Evolutionary conservation across 2,888 invertebrate species (phyloP), one percentile per base, ranked within the genome.

Genomic region (Mycalesis mineus): DNA sequence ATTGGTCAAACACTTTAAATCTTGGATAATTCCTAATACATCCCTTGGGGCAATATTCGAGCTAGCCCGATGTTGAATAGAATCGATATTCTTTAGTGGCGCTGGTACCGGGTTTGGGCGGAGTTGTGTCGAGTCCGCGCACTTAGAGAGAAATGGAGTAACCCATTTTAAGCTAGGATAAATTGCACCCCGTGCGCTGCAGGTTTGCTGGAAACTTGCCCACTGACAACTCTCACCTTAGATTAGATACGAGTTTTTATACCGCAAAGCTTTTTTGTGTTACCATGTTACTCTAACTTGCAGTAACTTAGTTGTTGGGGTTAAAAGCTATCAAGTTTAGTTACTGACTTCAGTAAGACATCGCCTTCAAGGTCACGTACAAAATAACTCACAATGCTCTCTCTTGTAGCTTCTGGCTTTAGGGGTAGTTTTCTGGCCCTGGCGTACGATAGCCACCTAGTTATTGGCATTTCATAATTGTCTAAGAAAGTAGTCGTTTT

Each of bases 131-230:
- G 77, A 80, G 74, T 72, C 59, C 78, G 84, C 81, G 75, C 75
- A 82, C 83, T 86, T 86, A 86, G 82, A 84, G 80, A 77, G 80
- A 84, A 86, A 82, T 80, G 78, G 80, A 83, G 80, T 84, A 84
- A 85, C 85, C 87, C 80, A 86, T 85, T 86, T 86, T 83, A 84
- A 85, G 84, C 82, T 80, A 82, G 84, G 84, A 87, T 87, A 84
- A 87, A 87, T 87, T 85, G 85, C 82, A 80, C 78, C 80, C 83
- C 83, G 83, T 82, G 82, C 81, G 78, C 80, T 84, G 82, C 84
- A 84, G 86, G 85, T 85, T 83, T 74, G 69, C 80, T 86, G 86
- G 85, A 86, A 85, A 82, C 71, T 77, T 85, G 85, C 84, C 87
- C 84, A 84, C 80, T 78, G 78, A 80, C 77, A 64, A 77, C 68